These are phyloP conservation scores for Nesometra sesokonis DNA, from an alignment of 35 echinoderm and acorn worm species.

Conservation along the genomic window DNA sequence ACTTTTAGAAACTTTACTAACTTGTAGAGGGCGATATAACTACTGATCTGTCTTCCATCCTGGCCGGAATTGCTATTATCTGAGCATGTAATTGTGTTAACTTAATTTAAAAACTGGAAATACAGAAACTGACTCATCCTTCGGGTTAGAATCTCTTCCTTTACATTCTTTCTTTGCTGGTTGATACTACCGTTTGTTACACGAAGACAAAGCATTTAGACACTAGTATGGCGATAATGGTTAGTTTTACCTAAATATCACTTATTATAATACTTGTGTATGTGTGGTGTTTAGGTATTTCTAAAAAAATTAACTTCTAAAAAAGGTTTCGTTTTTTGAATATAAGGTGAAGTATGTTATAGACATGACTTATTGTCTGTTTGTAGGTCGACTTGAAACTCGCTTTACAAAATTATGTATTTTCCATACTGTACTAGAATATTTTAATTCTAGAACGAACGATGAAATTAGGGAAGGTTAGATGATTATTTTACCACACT, in stretches of 20 bases:
- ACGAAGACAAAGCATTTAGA: neutral
- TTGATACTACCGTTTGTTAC: neutral
- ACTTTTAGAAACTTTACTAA: neutral
- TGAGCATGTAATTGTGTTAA: neutral
- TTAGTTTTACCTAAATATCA: neutral
- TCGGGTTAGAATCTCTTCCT: neutral
- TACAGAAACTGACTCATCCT: neutral
- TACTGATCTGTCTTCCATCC: neutral
- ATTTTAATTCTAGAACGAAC: too few species aligned
- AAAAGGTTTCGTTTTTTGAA: too few species aligned
- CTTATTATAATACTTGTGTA: too few species aligned
- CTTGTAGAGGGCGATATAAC: neutral
- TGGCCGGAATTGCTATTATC: neutral
- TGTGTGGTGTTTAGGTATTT: too few species aligned
- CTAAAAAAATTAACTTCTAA: too few species aligned
- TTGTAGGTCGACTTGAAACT: too few species aligned
- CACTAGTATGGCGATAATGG: neutral
- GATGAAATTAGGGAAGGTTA: too few species aligned
- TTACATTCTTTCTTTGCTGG: neutral
- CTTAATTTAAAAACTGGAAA: neutral
- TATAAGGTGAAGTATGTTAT: too few species aligned
- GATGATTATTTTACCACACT: too few species aligned
- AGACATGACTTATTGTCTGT: too few species aligned
- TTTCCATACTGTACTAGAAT: too few species aligned
- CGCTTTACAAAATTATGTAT: too few species aligned